Base-by-base conservation (phyloP, 1,140 invertebrate species). In the Drosophila ambigua region DNA sequence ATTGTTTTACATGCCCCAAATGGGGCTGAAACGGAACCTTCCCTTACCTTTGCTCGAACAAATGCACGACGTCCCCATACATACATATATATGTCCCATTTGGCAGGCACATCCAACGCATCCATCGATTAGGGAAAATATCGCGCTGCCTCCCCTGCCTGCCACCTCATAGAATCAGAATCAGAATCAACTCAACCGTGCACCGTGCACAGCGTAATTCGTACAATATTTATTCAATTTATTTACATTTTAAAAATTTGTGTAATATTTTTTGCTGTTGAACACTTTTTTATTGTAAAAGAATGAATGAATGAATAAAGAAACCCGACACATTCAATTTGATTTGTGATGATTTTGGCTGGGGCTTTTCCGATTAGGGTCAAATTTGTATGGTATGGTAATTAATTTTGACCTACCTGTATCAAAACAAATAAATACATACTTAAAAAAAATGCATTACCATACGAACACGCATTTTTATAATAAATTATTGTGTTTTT, bases 181-280 rank as follows among this genome's bases (percentile, higher is more conserved):
- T 49, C 71, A 58, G 60, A 74, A 66, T 44, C 44, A 75, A 67
- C 63, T 43, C 23, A 26, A 55, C 61, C 55, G 20, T 20, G 20
- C 20, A 20, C 20, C 39, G 55, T 57, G 57, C 41, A 72, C 74
- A 81, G 55, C 75, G 82, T 88, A 77, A 79, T 60, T 83, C 78
- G 77, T 73, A 88, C 67, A 79, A 89, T 88, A 88, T 88, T 88
- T 88, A 88, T 88, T 88, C 81, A 79, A 59, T 76, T 89, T 83
- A 64, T 83, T 88, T 83, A 79, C 71, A 78, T 87, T 72, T 79
- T 58, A 68, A 49, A 77, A 66, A 67, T 71, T 83, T 71, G 76
- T 87, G 79, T 87, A 87, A 76, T 69, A 68, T 73, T 84, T 80
- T 63, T 83, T 79, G 77, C 77, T 80, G 81, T 81, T 80, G 62